These are phyloP conservation scores for Diplazon laetatorius DNA, from an alignment of 2,888 invertebrate genomes.

Conservation along the genomic window DNA sequence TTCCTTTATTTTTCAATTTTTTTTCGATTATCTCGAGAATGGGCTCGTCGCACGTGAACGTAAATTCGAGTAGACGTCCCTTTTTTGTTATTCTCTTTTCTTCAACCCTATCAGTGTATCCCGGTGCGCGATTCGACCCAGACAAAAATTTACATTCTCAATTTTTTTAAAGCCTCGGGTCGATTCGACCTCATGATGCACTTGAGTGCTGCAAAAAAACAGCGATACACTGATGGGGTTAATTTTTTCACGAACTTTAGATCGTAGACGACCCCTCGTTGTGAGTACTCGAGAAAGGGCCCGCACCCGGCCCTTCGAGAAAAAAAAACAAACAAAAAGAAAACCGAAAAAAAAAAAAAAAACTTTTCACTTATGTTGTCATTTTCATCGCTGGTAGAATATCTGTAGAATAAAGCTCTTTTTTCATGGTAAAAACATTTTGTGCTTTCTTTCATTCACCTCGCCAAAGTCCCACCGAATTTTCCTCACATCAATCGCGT, in stretches of 20 bases:
- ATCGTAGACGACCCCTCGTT: slow-evolving; percentile 46
- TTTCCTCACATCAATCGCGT: slow-evolving; percentile 50
- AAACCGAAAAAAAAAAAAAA: too few relatives aligned
- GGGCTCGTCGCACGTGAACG: slow-evolving; percentile 34
- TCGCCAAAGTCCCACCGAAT: slow-evolving; percentile 67
- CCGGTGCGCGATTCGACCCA: too few relatives aligned
- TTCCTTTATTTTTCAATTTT: background rate
- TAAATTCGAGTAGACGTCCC: slow-evolving; percentile 19
- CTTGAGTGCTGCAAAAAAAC: too few relatives aligned
- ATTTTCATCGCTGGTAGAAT: slow-evolving; percentile 74
- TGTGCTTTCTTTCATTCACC: slow-evolving; percentile 81
- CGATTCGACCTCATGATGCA: too few relatives aligned
- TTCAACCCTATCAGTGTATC: background rate
- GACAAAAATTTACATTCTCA: too few relatives aligned
- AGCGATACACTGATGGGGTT: too few relatives aligned
- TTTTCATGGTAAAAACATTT: slow-evolving; percentile 77
- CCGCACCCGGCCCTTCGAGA: too few relatives aligned
- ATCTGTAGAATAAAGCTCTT: slow-evolving; percentile 79
- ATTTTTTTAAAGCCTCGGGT: too few relatives aligned
- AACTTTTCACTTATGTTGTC: slow-evolving; percentile 72
- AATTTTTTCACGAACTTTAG: slow-evolving; percentile 29
- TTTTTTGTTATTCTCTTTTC: too few relatives aligned
- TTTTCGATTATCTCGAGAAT: background rate
- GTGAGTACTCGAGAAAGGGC: slow-evolving; percentile 23
- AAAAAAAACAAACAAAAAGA: too few relatives aligned